Percentiles rank a stretch among this genome's conserved stretches.
Conservation (phyloP, 2,888 invertebrate species). For the Nysson spinosus region DNA sequence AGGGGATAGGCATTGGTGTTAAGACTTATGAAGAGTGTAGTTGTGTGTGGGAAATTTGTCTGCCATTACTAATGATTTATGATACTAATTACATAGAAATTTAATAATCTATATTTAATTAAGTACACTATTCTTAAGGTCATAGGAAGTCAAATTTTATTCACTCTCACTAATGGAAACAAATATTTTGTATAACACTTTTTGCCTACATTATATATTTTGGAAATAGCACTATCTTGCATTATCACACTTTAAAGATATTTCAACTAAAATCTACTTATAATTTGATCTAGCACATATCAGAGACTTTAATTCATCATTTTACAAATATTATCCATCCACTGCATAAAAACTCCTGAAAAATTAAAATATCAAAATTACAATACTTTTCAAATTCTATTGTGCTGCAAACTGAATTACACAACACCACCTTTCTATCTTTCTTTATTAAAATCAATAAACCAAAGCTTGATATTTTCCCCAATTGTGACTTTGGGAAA, state of each 20-base stretch:
- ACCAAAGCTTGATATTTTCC: too few relatives aligned
- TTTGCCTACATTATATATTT: constrained; percentile 12
- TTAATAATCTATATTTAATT: too few relatives aligned
- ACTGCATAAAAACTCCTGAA: constrained; percentile 53
- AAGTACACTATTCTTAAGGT: constrained; percentile 5
- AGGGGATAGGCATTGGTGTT: too few relatives aligned
- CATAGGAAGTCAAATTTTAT: constrained; percentile 2
- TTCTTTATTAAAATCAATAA: neutral
- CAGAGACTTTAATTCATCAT: constrained; percentile 20
- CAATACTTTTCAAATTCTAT: constrained; percentile 3
- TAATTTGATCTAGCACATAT: constrained; percentile 30
- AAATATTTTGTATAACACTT: too few relatives aligned
- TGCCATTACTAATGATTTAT: too few relatives aligned
- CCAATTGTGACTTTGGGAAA: too few relatives aligned
- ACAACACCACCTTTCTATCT: too few relatives aligned
- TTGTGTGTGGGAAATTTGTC: too few relatives aligned
- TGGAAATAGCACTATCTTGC: constrained; percentile 8
- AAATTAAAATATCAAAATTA: constrained; percentile 43
- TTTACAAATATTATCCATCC: constrained; percentile 44
- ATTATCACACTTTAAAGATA: constrained; percentile 16
- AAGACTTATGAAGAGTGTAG: too few relatives aligned
- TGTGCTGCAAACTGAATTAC: too few relatives aligned
- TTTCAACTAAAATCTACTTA: constrained; percentile 14
- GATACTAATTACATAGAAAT: too few relatives aligned
- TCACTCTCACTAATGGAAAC: constrained; percentile 1